Evolutionary conservation across 2,797 vertebrate species (phyloP).

Genomic region (Rallus crepitans): DNA sequence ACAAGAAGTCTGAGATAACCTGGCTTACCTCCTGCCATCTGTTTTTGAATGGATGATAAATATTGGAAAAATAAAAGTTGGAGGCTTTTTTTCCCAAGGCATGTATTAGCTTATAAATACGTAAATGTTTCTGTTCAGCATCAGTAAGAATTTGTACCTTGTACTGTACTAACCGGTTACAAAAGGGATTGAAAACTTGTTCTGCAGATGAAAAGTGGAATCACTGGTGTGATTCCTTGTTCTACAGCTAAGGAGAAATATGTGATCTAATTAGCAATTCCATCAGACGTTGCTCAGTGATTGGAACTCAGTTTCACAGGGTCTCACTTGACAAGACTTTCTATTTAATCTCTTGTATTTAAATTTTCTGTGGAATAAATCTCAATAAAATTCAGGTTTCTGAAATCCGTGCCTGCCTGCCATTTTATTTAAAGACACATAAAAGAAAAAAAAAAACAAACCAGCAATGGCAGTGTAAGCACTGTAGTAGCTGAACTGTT

Average conservation of each 20-base stretch:
- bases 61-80: constrained; percentile 59
- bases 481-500: not conserved
- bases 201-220: constrained; percentile 48
- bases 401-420: not conserved
- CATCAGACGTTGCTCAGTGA: constrained; percentile 62
- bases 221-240: constrained; percentile 39
- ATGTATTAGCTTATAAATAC: constrained; percentile 36
- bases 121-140: constrained; percentile 58
- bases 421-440: not conserved
- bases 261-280: constrained; percentile 69
- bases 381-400: constrained; percentile 32
- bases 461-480: not conserved
- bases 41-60: constrained; percentile 51
- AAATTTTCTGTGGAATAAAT: constrained; percentile 45
- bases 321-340: constrained; percentile 55
- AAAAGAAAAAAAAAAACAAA: not conserved
- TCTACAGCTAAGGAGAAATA: constrained; percentile 61
- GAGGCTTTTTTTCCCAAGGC: constrained; percentile 12
- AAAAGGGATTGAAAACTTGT: constrained; percentile 51
- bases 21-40: constrained; percentile 63
- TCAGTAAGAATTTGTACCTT: constrained; percentile 34
- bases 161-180: constrained; percentile 6
- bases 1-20: constrained; percentile 48
- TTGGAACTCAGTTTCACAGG: constrained; percentile 54
- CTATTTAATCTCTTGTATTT: constrained; percentile 62